phyloP scores from a whole-genome alignment of 2,113 vertebrate species.

The Labrus mixtus region DNA sequence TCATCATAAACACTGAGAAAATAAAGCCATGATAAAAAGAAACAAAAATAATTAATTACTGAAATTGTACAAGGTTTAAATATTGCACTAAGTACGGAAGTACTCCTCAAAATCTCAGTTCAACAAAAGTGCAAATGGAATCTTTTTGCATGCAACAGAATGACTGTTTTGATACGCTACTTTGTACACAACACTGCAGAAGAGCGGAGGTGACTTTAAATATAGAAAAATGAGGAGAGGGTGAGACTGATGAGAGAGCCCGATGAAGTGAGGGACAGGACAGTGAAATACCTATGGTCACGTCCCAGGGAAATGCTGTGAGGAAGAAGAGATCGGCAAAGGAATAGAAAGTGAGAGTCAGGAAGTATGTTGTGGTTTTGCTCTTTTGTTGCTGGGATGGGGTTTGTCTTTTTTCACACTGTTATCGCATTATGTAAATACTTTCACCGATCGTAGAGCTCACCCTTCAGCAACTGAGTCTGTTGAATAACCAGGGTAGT shows the following conservation, averaged over 20 bases:
- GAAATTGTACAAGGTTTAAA: slow-evolving; percentile 5
- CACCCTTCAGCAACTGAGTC: not conserved
- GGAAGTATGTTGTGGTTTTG: slow-evolving; percentile 61
- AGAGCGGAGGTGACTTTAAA: slow-evolving; percentile 62
- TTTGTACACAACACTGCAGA: slow-evolving; percentile 43
- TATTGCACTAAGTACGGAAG: not conserved
- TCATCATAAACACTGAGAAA: too few relatives aligned
- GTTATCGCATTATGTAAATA: slow-evolving; percentile 38
- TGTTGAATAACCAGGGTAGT: slow-evolving; percentile 7
- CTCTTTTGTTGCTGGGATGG: slow-evolving; percentile 51
- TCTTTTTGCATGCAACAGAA: slow-evolving; percentile 69
- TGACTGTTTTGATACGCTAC: slow-evolving; percentile 35
- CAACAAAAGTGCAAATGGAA: slow-evolving; percentile 5
- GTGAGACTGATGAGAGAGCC: slow-evolving; percentile 39
- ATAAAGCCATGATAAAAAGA: not conserved
- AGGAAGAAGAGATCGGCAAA: slow-evolving; percentile 76
- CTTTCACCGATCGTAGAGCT: not conserved
- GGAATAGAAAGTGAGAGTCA: slow-evolving; percentile 85
- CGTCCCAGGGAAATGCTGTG: slow-evolving; percentile 90
- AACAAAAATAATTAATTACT: slow-evolving; percentile 4
- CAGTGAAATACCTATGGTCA: slow-evolving; percentile 92
- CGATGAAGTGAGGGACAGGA: slow-evolving; percentile 66
- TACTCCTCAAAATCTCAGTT: slow-evolving; percentile 2
- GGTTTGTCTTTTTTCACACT: slow-evolving; percentile 51
- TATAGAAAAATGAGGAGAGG: slow-evolving; percentile 36